phyloP scores from a whole-genome alignment of 1,140 invertebrate genomes.

The Rhyzopertha dominica region DNA sequence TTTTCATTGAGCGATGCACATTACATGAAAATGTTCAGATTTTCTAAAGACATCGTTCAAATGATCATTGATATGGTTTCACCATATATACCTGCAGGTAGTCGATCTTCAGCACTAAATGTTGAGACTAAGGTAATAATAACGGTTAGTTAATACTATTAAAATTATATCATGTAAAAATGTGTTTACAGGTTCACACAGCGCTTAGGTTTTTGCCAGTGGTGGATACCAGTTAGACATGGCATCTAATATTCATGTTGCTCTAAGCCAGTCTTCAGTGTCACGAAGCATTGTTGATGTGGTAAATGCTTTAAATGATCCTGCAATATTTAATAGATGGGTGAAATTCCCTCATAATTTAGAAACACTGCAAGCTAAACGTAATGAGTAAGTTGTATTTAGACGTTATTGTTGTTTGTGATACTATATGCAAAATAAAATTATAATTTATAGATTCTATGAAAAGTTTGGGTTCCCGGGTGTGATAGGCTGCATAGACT shows the following conservation, averaged over 20 bases:
- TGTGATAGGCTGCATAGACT: conserved; percentile 4
- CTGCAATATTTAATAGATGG: conserved; percentile 3
- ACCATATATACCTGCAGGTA: background rate
- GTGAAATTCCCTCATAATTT: conserved; percentile 6
- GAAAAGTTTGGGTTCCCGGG: conserved; percentile 4
- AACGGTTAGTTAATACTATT: background rate
- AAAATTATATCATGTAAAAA: too few species aligned
- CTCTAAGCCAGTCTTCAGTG: background rate
- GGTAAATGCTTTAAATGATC: background rate
- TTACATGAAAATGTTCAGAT: conserved; percentile 2
- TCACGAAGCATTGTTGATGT: background rate
- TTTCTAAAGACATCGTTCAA: background rate
- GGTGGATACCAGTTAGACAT: conserved; percentile 5
- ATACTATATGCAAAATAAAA: too few species aligned
- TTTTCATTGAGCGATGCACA: conserved; percentile 6
- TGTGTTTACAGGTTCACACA: too few species aligned
- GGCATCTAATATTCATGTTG: background rate
- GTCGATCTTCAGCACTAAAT: background rate
- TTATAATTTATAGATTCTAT: conserved; percentile 1
- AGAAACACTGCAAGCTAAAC: too few species aligned
- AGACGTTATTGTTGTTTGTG: too few species aligned
- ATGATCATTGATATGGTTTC: background rate
- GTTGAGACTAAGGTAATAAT: conserved; percentile 1
- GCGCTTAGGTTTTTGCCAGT: conserved; percentile 5
- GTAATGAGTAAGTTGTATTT: too few species aligned